Evolutionary conservation across 2,888 invertebrate genomes (phyloP).

Genomic region (Cephus nigrinus): DNA sequence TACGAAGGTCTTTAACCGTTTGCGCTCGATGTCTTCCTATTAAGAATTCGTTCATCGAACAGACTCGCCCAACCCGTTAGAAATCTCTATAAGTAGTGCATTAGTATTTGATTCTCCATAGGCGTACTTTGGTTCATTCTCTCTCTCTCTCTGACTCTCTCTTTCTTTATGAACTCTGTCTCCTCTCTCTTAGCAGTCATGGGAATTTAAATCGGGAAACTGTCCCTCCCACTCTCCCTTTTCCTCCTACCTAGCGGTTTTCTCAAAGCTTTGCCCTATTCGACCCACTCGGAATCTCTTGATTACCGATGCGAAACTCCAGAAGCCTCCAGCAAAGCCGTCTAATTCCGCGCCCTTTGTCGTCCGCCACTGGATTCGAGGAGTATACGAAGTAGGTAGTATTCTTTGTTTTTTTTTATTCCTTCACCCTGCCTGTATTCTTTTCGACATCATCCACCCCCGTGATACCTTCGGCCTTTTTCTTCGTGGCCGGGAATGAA

Average conservation of each 20-base stretch:
- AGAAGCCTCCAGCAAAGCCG: conserved; percentile 1
- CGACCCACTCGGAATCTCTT: neutral
- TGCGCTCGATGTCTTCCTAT: neutral
- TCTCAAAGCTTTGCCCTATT: neutral
- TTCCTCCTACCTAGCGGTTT: neutral
- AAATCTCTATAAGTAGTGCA: neutral
- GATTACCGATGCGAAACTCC: conserved; percentile 5
- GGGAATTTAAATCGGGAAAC: neutral
- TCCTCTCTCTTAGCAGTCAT: neutral
- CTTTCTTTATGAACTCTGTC: neutral
- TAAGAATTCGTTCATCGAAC: neutral
- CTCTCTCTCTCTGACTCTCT: neutral
- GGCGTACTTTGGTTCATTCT: neutral
- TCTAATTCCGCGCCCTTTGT: conserved; percentile 1
- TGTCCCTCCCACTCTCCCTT: neutral
- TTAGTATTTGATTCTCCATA: neutral
- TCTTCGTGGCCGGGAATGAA: neutral
- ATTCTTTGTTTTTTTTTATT: neutral
- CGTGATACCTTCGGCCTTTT: neutral
- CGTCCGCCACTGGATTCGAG: neutral
- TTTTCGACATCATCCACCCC: neutral
- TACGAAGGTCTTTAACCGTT: neutral
- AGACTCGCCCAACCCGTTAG: neutral
- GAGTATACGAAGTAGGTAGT: neutral
- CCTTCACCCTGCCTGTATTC: neutral